Base-by-base conservation (phyloP, 1,140 invertebrate genomes). In the Pseudobourletiella spinata region DNA sequence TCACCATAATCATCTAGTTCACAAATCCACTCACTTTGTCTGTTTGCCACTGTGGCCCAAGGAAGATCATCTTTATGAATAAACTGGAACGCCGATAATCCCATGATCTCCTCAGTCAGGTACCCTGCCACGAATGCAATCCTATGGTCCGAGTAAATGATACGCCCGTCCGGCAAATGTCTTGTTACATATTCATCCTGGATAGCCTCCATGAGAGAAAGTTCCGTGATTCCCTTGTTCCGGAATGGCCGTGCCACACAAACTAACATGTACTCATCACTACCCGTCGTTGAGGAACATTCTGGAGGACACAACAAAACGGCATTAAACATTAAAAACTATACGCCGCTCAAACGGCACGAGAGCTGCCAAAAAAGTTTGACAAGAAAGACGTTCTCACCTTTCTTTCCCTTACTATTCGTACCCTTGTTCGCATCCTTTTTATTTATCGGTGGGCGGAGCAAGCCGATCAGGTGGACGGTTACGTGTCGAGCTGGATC, bases 61-160 rank as follows among this genome's bases (percentile, higher is more conserved):
- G 83, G 79, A 3, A 88, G 84, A 73, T 92, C 90, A 51, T 91
- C 87, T 56, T 83, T 81, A 74, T 90, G 87, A 83, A 93, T 91
- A 71, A 87, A 93, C 61, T 82, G 83, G 72, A 92, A 91, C 0
- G 87, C 89, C 63, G 84, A 89, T 30, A 83, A 73, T 4, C 88
- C 88, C 24, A 81, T 80, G 8, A 93, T 86, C 76, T 92, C 89
- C 55, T 87, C 83, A 1, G 83, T 83, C 82, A 92, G 82, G 73
- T 91, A 91, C 1, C 89, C 90, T 28, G 88, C 86, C 1, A 91
- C 84, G 18, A 87, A 77, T 0, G 88, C 86, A 62, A 93, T 89
- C 66, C 89, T 81, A 65, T 91, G 88, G 75, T 94, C 89, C 61
- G 86, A 86, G 67, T 85, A 86, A 32, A 91, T 84, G 59, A 93